Conservation (phyloP, 2,113 vertebrate species). For the Pseudolaguvia tuberculata region DNA sequence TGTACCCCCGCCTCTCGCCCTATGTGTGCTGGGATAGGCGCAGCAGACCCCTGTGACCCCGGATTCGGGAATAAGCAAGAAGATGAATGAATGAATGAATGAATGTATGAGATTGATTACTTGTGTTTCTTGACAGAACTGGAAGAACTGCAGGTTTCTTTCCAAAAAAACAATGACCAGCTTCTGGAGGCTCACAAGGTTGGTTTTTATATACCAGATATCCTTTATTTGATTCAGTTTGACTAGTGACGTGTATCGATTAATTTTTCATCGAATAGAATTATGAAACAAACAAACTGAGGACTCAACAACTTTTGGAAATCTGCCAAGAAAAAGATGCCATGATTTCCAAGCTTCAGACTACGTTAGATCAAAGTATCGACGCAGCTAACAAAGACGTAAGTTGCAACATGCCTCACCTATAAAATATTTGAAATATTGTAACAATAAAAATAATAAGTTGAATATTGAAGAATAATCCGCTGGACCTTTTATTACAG, state of each 20-base stretch:
- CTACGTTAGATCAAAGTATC: constrained; percentile 57
- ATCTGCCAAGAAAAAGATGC: constrained; percentile 71
- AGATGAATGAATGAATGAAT: too few species aligned
- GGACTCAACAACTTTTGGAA: constrained; percentile 67
- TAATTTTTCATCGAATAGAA: constrained; percentile 56
- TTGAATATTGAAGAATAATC: too few species aligned
- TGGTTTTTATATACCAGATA: constrained; percentile 24
- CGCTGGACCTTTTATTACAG: constrained; percentile 41
- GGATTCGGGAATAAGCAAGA: too few species aligned
- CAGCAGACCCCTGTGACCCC: too few species aligned
- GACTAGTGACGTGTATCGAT: neutral
- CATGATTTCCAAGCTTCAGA: constrained; percentile 62
- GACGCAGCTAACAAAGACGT: constrained; percentile 66
- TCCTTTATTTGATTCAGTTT: neutral
- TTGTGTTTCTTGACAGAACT: constrained; percentile 68
- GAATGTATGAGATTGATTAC: too few species aligned
- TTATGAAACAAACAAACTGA: constrained; percentile 64
- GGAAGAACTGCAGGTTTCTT: constrained; percentile 53
- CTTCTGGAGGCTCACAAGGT: constrained; percentile 72
- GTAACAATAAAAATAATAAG: too few species aligned
- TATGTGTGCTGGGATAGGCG: too few species aligned
- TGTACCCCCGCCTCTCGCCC: too few species aligned
- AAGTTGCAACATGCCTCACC: constrained; percentile 49
- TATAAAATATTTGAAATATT: neutral
- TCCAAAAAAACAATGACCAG: constrained; percentile 63